These are phyloP conservation scores for Percopsis omiscomaycus DNA, from an alignment of 2,797 vertebrate genomes.

Conservation along the genomic window DNA sequence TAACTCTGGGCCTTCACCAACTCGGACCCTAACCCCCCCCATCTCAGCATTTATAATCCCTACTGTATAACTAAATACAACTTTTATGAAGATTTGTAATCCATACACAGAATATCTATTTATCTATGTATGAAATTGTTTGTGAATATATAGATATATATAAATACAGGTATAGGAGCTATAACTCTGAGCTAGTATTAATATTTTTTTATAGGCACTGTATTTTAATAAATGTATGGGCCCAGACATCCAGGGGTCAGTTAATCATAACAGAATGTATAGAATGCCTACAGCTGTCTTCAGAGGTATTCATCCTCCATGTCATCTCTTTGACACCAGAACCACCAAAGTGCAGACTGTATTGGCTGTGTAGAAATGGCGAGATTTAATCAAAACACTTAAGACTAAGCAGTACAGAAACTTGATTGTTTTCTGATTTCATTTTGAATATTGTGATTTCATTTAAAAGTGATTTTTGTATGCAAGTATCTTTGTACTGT, in stretches of 20 bases:
- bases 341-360: slow-evolving; percentile 61
- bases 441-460: slow-evolving; percentile 43
- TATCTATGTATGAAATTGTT: slow-evolving; percentile 81
- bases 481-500: slow-evolving; percentile 34
- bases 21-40: slow-evolving; percentile 45
- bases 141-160: slow-evolving; percentile 52
- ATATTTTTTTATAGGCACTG: slow-evolving; percentile 83
- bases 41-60: slow-evolving; percentile 67
- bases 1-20: slow-evolving; percentile 63
- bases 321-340: slow-evolving; percentile 28
- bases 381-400: not conserved
- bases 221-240: slow-evolving; percentile 79
- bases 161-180: slow-evolving; percentile 49
- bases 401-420: slow-evolving; percentile 23
- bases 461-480: slow-evolving; percentile 46
- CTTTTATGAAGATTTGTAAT: slow-evolving; percentile 83
- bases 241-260: slow-evolving; percentile 36
- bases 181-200: slow-evolving; percentile 71
- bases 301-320: slow-evolving; percentile 55
- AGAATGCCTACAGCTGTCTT: slow-evolving; percentile 71
- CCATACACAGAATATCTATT: slow-evolving; percentile 81
- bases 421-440: slow-evolving; percentile 60
- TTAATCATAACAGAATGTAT: slow-evolving; percentile 75
- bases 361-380: slow-evolving; percentile 33
- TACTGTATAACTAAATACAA: slow-evolving; percentile 57